Base-by-base conservation (phyloP, 2,888 invertebrate genomes). In the Crepidodera aurea region DNA sequence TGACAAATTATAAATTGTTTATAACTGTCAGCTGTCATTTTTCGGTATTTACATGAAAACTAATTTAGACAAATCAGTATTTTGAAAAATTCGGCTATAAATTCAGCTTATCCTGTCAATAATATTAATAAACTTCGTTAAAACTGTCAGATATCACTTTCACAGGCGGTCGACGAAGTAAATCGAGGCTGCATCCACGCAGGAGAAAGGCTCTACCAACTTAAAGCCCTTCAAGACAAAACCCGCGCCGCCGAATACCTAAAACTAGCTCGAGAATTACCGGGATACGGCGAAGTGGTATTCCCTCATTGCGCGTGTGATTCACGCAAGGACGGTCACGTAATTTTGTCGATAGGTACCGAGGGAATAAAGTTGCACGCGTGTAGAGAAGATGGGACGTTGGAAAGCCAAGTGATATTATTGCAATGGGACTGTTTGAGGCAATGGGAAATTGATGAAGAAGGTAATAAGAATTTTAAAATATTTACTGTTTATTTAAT, bases 291-390 rank as follows among this genome's bases (percentile, higher is more conserved):
- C 0, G 91, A 93, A 78, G 87, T 97, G 10, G 91, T 93, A 51
- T 97, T 98, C 83, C 99, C 99, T 22, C 95, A 96, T 83, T 91
- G 97, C 79, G 85, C 91, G 27, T 95, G 96, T 82, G 96, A 96
- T 84, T 92, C 93, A 29, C 85, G 93, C 61, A 94, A 93, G 79
- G 91, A 90, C 69, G 95, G 94, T 39, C 93, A 93, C 81, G 94
- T 95, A 4, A 66, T 80, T 6, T 72, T 79, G 10, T 78, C 79
- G 13, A 44, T 81, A 82, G 89, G 89, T 44, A 87, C 85, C 82
- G 80, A 51, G 87, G 88, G 87, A 12, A 79, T 90, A 71, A 90
- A 91, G 80, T 83, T 98, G 65, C 90, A 93, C 72, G 91, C 96
- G 15, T 95, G 95, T 79, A 87, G 89, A 71, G 90, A 90, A 74